Base-by-base conservation (phyloP, 2,113 vertebrate genomes). In the Tenrec ecaudatus region DNA sequence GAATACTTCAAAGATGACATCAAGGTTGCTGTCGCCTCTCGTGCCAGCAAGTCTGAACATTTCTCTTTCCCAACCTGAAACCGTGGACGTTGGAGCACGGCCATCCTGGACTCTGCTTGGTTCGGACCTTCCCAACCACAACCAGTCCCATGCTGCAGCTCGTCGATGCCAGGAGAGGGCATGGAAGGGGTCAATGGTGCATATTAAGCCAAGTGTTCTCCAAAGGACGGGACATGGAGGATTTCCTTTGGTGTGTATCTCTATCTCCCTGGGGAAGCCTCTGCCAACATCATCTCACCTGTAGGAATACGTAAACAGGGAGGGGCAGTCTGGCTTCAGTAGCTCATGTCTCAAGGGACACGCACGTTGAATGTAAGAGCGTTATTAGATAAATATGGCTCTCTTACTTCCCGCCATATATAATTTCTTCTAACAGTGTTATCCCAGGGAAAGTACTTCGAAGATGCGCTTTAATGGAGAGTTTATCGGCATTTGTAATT, bases 401-500 rank as follows among this genome's bases (percentile, higher is more conserved):
- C 76, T 79, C 36, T 95, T 80, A 25, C 69, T 80, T 94, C 90
- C 66, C 76, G 53, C 73, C 76, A 40, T 53, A 66, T 36, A 77
- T 88, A 96, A 93, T 92, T 94, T 81, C 53, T 86, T 73, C 84
- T 86, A 95, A 90, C 75, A 86, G 92, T 94, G 83, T 93, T 94
- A 93, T 90, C 23, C 0, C 38, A 76, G 75, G 68, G 86, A 80
- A 95, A 38, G 80, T 81, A 78, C 93, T 96, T 86, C 83, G 82
- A 93, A 94, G 90, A 93, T 78, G 81, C 2, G 76, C 76, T 91
- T 92, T 95, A 95, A 85, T 90, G 94, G 92, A 58, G 90, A 77
- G 62, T 96, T 94, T 92, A 95, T 92, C 22, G 7, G 88, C 80
- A 82, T 92, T 93, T 38, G 68, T 96, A 95, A 96, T 97, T 97